Conservation (phyloP, 2,113 vertebrate species). For the Columba livia region DNA sequence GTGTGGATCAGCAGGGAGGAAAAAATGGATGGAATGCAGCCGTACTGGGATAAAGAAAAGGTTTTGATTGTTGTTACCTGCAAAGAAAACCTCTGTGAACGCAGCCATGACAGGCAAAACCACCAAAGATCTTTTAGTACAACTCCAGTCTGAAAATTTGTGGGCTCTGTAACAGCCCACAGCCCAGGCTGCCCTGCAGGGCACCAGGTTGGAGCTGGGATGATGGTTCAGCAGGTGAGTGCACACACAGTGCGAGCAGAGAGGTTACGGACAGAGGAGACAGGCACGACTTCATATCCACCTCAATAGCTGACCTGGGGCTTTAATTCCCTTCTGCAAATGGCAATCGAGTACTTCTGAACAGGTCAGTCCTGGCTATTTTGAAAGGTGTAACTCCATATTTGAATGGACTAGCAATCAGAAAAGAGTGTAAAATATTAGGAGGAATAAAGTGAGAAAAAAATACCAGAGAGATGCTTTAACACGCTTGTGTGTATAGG, state of each 20-base stretch:
- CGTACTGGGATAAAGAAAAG: background rate
- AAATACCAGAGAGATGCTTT: background rate
- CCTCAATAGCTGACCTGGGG: background rate
- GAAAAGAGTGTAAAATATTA: background rate
- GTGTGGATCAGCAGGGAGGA: background rate
- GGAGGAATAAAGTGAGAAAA: background rate
- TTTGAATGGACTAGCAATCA: background rate
- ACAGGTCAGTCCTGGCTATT: background rate
- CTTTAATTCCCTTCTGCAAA: background rate
- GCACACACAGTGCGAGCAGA: fast-evolving
- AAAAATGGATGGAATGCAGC: background rate
- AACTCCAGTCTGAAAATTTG: background rate
- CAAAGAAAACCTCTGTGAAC: background rate
- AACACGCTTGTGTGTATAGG: background rate
- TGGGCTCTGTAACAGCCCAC: fast-evolving
- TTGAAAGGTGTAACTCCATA: background rate
- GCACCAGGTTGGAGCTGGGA: background rate
- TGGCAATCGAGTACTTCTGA: background rate
- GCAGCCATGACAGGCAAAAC: background rate
- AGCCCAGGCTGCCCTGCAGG: background rate
- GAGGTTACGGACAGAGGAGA: background rate
- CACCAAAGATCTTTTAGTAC: background rate
- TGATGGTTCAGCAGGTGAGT: fast-evolving
- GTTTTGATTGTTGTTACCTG: background rate
- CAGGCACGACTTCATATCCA: background rate